These are phyloP conservation scores for Melitaea athalia DNA, from an alignment of 2,888 invertebrate genomes.

Conservation along the genomic window DNA sequence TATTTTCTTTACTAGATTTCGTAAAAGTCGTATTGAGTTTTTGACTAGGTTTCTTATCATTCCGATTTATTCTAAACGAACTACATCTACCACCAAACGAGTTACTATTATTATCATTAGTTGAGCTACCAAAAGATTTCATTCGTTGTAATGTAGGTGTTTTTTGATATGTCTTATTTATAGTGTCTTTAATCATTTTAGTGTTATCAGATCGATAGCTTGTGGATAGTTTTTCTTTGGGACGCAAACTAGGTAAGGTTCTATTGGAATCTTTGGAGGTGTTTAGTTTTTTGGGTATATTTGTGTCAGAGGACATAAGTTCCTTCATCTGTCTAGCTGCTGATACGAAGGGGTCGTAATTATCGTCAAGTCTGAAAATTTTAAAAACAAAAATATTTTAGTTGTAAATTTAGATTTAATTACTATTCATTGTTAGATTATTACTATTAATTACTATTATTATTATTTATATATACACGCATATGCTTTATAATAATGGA, in stretches of 20 bases:
- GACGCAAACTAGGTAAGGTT: conserved; percentile 72
- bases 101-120: conserved; percentile 62
- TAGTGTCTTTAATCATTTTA: conserved; percentile 77
- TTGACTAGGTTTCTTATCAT: conserved; percentile 71
- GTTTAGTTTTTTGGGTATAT: conserved; percentile 72
- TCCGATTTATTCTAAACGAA: conserved; percentile 74
- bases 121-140: conserved; percentile 76
- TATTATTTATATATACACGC: not conserved
- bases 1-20: conserved; percentile 77
- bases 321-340: conserved; percentile 92
- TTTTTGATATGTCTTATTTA: conserved; percentile 80
- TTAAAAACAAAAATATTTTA: not conserved
- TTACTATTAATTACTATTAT: no score
- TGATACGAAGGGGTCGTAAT: conserved; percentile 89
- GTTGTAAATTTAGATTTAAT: not conserved
- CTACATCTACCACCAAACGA: conserved; percentile 72
- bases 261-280: conserved; percentile 69
- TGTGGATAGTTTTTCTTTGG: conserved; percentile 66
- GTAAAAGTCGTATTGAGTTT: conserved; percentile 76
- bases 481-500: no score
- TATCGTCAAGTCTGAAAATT: conserved; percentile 73
- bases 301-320: conserved; percentile 86
- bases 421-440: no score
- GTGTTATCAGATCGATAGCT: conserved; percentile 64
- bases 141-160: conserved; percentile 76